A percentile compares a stretch with the other conserved stretches of the same genome.
Evolutionary conservation across 2,797 vertebrate species (phyloP).

Genomic region (Graptemys geographica): DNA sequence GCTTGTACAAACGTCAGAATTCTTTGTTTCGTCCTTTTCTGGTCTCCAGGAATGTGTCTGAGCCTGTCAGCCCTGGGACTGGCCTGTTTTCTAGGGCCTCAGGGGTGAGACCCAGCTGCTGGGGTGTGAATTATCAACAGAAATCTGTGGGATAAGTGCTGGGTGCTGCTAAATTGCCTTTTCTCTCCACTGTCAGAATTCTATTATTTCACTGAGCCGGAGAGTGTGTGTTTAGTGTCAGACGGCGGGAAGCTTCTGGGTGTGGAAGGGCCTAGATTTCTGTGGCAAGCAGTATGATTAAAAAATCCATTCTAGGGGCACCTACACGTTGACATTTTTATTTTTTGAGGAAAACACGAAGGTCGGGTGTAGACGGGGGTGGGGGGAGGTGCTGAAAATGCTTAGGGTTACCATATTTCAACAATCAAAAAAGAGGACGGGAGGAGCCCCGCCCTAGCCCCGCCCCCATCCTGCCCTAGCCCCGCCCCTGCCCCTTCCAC

Average conservation of each 20-base stretch:
- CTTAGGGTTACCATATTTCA: no score
- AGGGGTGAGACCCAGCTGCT: not conserved
- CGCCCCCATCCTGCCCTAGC: no score
- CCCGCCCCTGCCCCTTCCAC: no score
- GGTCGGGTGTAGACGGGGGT: no score
- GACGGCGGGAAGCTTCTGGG: not conserved
- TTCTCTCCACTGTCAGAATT: not conserved
- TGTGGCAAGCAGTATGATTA: not conserved
- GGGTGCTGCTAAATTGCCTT: not conserved
- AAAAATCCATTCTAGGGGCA: not conserved
- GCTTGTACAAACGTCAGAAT: not conserved
- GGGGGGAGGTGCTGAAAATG: no score
- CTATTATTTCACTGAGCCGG: not conserved
- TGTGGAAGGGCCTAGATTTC: not conserved
- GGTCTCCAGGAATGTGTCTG: no score
- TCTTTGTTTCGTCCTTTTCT: not conserved
- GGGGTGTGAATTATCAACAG: not conserved
- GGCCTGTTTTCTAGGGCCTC: no score
- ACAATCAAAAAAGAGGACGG: no score
- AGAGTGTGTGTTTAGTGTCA: not conserved
- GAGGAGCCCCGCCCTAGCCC: no score
- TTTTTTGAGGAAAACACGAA: no score
- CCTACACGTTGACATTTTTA: no score
- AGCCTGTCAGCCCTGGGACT: no score
- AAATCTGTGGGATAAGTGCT: not conserved